Conservation (phyloP, 2,113 vertebrate species). For the Percina caprodes region DNA sequence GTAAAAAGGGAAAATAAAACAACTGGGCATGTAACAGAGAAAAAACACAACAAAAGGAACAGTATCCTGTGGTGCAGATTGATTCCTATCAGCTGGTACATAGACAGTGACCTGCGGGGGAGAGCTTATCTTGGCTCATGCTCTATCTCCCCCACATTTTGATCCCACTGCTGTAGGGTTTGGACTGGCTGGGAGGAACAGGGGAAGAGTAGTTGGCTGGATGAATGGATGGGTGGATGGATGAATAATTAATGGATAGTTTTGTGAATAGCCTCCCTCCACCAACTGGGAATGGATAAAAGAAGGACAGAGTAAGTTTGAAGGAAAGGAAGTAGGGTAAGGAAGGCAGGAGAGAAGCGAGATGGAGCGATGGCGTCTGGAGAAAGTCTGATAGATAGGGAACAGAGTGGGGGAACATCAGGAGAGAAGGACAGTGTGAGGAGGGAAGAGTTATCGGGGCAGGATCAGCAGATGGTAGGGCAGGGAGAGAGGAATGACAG, state of each 20-base stretch:
- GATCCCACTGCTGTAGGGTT: conserved; percentile 71
- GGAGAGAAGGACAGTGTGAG: conserved; percentile 43
- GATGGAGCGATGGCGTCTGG: conserved; percentile 6
- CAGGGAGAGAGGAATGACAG: conserved; percentile 63
- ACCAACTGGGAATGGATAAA: conserved; percentile 20
- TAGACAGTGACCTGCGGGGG: conserved; percentile 76
- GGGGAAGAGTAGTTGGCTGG: conserved; percentile 40
- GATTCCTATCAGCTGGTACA: conserved; percentile 80
- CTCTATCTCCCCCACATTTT: conserved; percentile 72
- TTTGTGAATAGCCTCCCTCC: conserved; percentile 11
- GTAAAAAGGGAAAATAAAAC: conserved; percentile 59
- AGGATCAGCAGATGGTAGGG: conserved; percentile 80
- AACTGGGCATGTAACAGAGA: conserved; percentile 54
- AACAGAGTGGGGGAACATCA: conserved; percentile 43
- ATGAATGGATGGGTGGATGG: conserved; percentile 33
- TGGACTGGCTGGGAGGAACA: conserved; percentile 46
- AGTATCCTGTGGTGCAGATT: conserved; percentile 72
- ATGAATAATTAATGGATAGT: conserved; percentile 35
- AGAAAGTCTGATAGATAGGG: conserved; percentile 55
- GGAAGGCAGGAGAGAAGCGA: not conserved
- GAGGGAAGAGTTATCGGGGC: conserved; percentile 63
- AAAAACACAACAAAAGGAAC: conserved; percentile 70
- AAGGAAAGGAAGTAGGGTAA: too few species aligned
- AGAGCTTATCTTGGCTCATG: conserved; percentile 76
- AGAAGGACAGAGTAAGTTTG: not conserved